phyloP scores from a whole-genome alignment of 1,140 invertebrate species.

The Aphelenchoides avenae region DNA sequence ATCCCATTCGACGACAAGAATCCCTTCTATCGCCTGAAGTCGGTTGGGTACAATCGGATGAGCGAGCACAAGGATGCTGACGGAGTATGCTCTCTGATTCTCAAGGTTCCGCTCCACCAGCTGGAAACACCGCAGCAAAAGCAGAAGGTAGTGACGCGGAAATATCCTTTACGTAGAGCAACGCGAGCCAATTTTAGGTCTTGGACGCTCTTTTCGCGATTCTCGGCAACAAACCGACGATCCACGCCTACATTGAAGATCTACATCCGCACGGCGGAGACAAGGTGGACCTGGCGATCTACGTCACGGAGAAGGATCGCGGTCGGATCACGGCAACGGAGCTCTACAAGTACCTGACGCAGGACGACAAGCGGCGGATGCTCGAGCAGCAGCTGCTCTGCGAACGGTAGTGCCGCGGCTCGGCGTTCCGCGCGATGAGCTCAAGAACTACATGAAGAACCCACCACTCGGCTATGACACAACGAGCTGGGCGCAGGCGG shows the following conservation, averaged over 20 bases:
- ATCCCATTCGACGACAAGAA: conserved; percentile 19
- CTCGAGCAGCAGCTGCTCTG: conserved; percentile 21
- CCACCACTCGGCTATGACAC: conserved; percentile 30
- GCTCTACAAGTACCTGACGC: conserved; percentile 25
- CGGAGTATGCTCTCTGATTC: conserved; percentile 31
- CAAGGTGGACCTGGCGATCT: no score
- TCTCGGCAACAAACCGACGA: no score
- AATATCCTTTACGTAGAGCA: no score
- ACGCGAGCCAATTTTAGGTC: no score
- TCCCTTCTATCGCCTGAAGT: conserved; percentile 33
- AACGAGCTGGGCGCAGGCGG: conserved; percentile 26
- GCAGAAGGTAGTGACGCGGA: conserved; percentile 22
- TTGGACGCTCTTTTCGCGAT: no score
- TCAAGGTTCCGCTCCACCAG: conserved; percentile 7
- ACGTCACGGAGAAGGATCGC: conserved; percentile 7
- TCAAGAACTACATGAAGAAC: conserved; percentile 24
- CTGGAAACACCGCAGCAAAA: conserved; percentile 16
- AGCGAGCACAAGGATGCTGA: conserved; percentile 35
- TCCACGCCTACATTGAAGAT: neutral
- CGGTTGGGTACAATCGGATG: conserved; percentile 31
- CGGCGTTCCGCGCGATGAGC: conserved; percentile 24
- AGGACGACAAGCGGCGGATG: conserved; percentile 11
- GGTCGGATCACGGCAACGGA: conserved; percentile 15
- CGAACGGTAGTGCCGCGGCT: conserved; percentile 33
- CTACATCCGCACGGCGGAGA: neutral